Evolutionary conservation across 2,797 vertebrate species (phyloP), one percentile per base, ranked within the genome.

Genomic region (Phalloptychus januarius): DNA sequence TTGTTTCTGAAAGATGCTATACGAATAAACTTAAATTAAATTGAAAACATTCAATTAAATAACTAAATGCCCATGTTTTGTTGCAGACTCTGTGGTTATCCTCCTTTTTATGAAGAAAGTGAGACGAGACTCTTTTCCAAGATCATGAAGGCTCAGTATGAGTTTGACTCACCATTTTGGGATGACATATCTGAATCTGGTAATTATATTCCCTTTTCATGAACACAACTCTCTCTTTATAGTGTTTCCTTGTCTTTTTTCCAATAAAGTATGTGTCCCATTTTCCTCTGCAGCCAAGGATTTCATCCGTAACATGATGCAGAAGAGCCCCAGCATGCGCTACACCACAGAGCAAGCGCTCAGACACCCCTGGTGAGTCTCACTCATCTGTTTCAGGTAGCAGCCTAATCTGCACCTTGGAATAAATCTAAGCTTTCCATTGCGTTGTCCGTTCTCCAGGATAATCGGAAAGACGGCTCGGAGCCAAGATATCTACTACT

Each of bases 141-240:
- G 91, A 99, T 99, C 87, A 98, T 97, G 91, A 98, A 98, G 90
- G 98, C 97, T 0, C 96, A 97, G 92, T 99, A 97, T 0, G 98
- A 99, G 95, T 99, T 99, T 15, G 98, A 99, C 87, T 97, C 98
- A 23, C 98, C 98, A 0, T 99, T 99, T 93, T 99, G 98, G 98
- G 98, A 99, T 0, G 96, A 98, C 75, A 99, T 99, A 83, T 99
- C 98, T 0, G 98, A 97, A 70, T 99, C 98, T 83, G 98, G 98
- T 99, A 90, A 88, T 85, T 71, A 65, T 54, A 18, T n/a, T 1
- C 0, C 2, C 38, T 2, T 2, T 36, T 40, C 7, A 44, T 48
- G 52, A 38, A 15, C 23, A 69, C 18, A 33, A 8, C 52, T 5
- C 42, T 61, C 23, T 25, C 3, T 2, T 40, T 40, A 23, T 70